Base-by-base conservation (phyloP, 2,797 vertebrate genomes). In the Siniperca scherzeri region DNA sequence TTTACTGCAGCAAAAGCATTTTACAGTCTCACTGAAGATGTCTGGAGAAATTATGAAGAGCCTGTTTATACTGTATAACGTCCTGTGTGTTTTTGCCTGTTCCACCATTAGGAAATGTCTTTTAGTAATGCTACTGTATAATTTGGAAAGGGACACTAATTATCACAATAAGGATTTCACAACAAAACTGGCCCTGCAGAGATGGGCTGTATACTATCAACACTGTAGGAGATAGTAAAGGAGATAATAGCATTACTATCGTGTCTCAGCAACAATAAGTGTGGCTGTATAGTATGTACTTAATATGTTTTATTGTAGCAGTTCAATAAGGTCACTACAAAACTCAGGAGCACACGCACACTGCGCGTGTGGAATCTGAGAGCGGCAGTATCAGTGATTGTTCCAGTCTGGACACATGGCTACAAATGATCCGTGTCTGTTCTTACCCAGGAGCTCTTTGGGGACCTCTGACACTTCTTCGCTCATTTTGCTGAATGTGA, bases 391-490 rank as follows among this genome's bases (percentile, higher is more conserved):
- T 10, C 74, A 27, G 70, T 57, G 59, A 86, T 86, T 84, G 88
- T 90, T 81, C 69, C 72, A 60, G 79, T 19, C n/a, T 38, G 88
- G 44, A 91, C 88, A 85, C 91, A 91, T 90, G 91, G 87, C 79
- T 61, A 56, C 83, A 80, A 78, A 70, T 9, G 52, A 40, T 57
- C 60, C 38, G 62, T 11, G 69, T 69, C 40, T 74, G 40, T 21
- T 86, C 97, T 97, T 95, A 98, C 97, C 97, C 88, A 97, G 93
- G 80, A 98, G 95, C 95, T 98, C 97, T 90, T 95, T 95, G 77
- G 97, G 96, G 30, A 98, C 95, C 83, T 97, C 97, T 71, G 96
- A 94, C 95, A 94, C 94, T 70, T 98, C 97, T 77, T 98, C 97
- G 73, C 95, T 95, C 97, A 98, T 98, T 91, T 93, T 92, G 86